Evolutionary conservation across 2,113 vertebrate genomes (phyloP).

Genomic region (Apus apus): DNA sequence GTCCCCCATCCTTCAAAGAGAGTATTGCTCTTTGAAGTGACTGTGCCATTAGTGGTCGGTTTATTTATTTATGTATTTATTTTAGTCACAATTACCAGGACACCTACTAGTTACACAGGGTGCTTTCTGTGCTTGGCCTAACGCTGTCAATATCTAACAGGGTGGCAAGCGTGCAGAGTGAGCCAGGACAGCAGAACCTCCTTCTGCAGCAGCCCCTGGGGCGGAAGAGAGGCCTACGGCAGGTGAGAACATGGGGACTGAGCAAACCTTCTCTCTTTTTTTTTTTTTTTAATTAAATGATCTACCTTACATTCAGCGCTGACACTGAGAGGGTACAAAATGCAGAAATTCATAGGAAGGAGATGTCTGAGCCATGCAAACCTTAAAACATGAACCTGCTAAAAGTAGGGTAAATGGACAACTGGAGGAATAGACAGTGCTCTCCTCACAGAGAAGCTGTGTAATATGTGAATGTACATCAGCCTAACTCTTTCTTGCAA

Average conservation of each 20-base stretch:
- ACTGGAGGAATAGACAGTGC: background rate
- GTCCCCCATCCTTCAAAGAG: conserved; percentile 78
- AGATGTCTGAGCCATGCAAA: background rate
- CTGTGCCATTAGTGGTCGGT: conserved; percentile 65
- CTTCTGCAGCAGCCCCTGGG: conserved; percentile 93
- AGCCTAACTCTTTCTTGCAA: conserved; percentile 17
- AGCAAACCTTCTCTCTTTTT: background rate
- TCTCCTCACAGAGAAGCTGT: background rate
- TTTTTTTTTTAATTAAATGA: too few species aligned
- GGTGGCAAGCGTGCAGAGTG: conserved; percentile 98
- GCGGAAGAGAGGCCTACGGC: conserved; percentile 92
- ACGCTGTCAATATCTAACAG: conserved; percentile 79
- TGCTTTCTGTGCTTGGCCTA: conserved; percentile 6
- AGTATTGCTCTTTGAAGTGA: conserved; percentile 79
- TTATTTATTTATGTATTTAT: background rate
- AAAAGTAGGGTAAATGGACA: background rate
- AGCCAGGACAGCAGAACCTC: conserved; percentile 95
- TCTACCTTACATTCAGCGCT: background rate
- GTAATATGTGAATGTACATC: background rate
- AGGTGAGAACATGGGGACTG: conserved; percentile 75
- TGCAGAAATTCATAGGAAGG: background rate
- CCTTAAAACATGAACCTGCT: background rate
- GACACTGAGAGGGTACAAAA: background rate
- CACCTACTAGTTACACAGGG: background rate
- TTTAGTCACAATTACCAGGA: conserved; percentile 48